Conservation (phyloP, 2,113 vertebrate species). For the Melospiza georgiana region DNA sequence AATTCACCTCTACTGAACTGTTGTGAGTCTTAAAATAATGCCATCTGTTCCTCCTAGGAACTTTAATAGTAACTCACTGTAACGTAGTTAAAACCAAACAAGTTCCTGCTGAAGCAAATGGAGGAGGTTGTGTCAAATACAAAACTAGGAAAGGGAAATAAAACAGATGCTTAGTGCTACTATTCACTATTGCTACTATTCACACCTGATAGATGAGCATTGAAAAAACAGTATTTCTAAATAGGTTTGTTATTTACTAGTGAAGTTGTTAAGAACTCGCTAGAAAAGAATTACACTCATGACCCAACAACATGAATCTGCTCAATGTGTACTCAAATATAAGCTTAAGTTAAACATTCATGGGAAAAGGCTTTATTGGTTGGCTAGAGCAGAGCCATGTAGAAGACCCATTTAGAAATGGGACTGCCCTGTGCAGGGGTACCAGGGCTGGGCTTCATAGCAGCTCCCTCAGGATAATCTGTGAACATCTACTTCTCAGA, state of each 20-base stretch:
- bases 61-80: not conserved
- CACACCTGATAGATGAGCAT: not conserved
- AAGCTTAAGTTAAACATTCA: not conserved
- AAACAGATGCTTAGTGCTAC: not conserved
- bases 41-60: not conserved
- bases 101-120: not conserved
- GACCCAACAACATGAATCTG: not conserved
- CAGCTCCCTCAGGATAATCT: not conserved
- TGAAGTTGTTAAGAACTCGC: conserved; percentile 5
- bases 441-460: not conserved
- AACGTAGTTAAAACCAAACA: not conserved
- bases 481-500: not conserved
- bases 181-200: not conserved
- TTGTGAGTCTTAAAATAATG: not conserved
- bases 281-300: not conserved
- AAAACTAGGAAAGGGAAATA: not conserved
- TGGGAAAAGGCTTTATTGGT: not conserved
- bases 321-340: not conserved
- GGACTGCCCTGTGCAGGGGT: not conserved
- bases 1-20: not conserved
- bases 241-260: conserved; percentile 25
- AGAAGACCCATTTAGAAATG: not conserved
- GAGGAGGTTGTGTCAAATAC: not conserved
- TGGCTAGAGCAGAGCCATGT: not conserved
- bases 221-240: not conserved